Evolutionary conservation across 2,113 vertebrate species (phyloP).

Genomic region (Oceanites oceanicus): DNA sequence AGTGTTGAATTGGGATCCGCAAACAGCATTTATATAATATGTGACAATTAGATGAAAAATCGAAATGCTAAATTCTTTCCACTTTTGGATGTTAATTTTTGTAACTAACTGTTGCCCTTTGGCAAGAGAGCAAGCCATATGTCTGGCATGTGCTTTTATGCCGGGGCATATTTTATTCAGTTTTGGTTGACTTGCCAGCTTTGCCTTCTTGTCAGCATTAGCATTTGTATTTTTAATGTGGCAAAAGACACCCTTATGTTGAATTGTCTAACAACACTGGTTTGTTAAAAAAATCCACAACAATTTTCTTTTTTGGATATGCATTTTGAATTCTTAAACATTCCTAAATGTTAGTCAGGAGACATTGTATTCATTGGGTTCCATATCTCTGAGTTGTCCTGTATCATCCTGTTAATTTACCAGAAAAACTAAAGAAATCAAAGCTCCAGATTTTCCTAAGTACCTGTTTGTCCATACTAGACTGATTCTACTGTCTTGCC

Average conservation of each 20-base stretch:
- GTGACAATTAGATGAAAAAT: slow-evolving; percentile 34
- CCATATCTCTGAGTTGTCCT: not conserved
- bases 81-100: slow-evolving; percentile 38
- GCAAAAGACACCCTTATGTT: not conserved
- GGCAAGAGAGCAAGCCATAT: not conserved
- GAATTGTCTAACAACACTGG: not conserved
- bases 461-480: not conserved
- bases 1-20: slow-evolving; percentile 9
- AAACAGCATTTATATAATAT: slow-evolving; percentile 29
- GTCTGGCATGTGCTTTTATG: not conserved
- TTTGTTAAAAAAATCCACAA: not conserved
- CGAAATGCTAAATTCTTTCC: slow-evolving; percentile 17
- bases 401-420: not conserved
- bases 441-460: not conserved
- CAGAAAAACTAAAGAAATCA: not conserved
- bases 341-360: not conserved
- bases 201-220: not conserved
- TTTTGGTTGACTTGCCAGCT: not conserved
- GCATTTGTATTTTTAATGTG: not conserved
- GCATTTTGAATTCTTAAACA: not conserved
- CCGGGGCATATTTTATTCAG: not conserved
- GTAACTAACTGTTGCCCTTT: not conserved
- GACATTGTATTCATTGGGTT: not conserved
- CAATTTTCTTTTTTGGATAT: not conserved
- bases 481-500: not conserved